These are phyloP conservation scores for Leptinotarsa texana DNA, from an alignment of 1,140 invertebrate genomes.

Conservation along the genomic window DNA sequence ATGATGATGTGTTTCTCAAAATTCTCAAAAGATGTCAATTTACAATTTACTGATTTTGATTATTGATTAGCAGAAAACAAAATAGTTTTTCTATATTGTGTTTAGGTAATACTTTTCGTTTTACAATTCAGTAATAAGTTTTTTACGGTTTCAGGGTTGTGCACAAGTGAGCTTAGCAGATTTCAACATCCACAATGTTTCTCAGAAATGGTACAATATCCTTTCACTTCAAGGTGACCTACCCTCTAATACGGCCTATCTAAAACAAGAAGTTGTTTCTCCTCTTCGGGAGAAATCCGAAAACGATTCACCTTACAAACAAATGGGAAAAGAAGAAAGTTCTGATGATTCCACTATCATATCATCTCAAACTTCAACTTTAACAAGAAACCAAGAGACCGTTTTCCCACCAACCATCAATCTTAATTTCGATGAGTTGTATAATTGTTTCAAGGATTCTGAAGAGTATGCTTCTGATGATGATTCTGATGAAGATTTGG, in stretches of 20 bases:
- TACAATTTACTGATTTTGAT: too few species aligned
- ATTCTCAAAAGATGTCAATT: too few species aligned
- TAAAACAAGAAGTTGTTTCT: slow-evolving; percentile 48
- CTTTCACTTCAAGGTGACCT: slow-evolving; percentile 76
- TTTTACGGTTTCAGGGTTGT: slow-evolving; percentile 72
- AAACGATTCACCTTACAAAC: slow-evolving; percentile 32
- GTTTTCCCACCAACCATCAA: slow-evolving; percentile 63
- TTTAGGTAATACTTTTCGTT: too few species aligned
- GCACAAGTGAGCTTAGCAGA: slow-evolving; percentile 94
- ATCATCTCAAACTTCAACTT: slow-evolving; percentile 92
- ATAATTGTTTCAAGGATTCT: slow-evolving; percentile 59
- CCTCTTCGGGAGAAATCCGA: slow-evolving; percentile 42
- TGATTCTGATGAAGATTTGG: slow-evolving; percentile 61
- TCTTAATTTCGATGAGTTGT: slow-evolving; percentile 64
- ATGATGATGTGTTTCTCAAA: too few species aligned
- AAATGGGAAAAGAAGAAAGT: slow-evolving; percentile 77
- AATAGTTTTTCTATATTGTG: too few species aligned
- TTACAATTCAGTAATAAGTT: too few species aligned
- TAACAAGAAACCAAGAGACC: slow-evolving; percentile 84
- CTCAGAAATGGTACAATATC: slow-evolving; percentile 93
- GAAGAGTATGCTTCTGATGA: slow-evolving; percentile 55
- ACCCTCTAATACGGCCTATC: slow-evolving; percentile 42
- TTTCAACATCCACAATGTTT: slow-evolving; percentile 81
- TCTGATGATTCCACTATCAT: slow-evolving; percentile 96
- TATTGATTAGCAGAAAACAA: too few species aligned